A percentile compares a stretch with the other conserved stretches of the same genome.
phyloP scores from a whole-genome alignment of 2,797 vertebrate genomes.

The Pangasius djambal region DNA sequence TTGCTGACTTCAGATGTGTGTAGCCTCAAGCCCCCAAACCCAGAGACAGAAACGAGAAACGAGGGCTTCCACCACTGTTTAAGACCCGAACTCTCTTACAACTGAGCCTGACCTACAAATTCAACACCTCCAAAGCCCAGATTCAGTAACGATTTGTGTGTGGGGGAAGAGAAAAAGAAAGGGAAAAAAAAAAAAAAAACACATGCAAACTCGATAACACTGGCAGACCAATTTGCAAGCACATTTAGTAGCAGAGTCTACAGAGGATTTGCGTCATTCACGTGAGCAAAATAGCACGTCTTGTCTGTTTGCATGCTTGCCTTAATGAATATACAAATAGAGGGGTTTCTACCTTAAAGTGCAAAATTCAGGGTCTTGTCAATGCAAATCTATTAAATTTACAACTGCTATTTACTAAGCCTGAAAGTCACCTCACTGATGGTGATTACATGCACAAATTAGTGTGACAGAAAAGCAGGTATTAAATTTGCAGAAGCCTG shows the following conservation, averaged over 20 bases:
- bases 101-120: not conserved
- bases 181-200: too few relatives aligned
- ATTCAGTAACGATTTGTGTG: not conserved
- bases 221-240: not conserved
- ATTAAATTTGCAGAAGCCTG: not conserved
- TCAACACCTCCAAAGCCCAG: not conserved
- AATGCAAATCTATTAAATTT: not conserved
- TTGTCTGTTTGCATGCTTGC: not conserved
- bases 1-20: conserved; percentile 52
- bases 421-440: not conserved
- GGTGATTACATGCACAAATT: not conserved
- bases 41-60: conserved; percentile 47
- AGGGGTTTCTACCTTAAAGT: not conserved
- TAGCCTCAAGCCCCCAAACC: conserved; percentile 37
- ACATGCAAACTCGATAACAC: conserved; percentile 9
- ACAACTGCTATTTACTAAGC: not conserved
- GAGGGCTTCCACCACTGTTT: conserved; percentile 42
- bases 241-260: not conserved
- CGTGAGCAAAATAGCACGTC: not conserved
- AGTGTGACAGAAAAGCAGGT: not conserved
- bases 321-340: conserved; percentile 18
- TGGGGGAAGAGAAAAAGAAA: too few relatives aligned
- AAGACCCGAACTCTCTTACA: not conserved
- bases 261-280: not conserved
- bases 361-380: not conserved